Percentiles rank a stretch among this genome's conserved stretches.
Conservation (phyloP, 2,888 invertebrate genomes). For the Nomada ferruginata region DNA sequence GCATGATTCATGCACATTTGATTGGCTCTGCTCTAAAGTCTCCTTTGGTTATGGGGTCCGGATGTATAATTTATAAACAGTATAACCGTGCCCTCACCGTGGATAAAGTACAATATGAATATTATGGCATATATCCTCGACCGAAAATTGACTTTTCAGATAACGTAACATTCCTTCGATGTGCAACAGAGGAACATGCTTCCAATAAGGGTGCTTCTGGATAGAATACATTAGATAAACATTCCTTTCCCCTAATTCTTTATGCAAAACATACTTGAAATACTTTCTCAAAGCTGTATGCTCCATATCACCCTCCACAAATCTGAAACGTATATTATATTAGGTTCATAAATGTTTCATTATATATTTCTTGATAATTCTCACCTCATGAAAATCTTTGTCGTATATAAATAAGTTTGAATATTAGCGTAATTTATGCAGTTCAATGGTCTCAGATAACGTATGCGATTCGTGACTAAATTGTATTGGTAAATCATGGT, state of each 20-base stretch:
- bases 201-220: conserved; percentile 53
- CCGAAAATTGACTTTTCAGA: conserved; percentile 85
- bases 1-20: too few species aligned
- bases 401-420: conserved; percentile 83
- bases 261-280: conserved; percentile 54
- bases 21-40: too few species aligned
- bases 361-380: background rate
- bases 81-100: conserved; percentile 84
- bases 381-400: conserved; percentile 54
- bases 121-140: conserved; percentile 86
- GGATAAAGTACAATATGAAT: conserved; percentile 89
- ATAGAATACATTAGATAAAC: conserved; percentile 9
- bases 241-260: conserved; percentile 56
- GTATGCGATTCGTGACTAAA: conserved; percentile 84
- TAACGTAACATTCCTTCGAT: conserved; percentile 86
- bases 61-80: background rate
- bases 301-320: background rate
- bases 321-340: conserved; percentile 32
- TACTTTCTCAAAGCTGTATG: background rate
- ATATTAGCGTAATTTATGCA: conserved; percentile 84
- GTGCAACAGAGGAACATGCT: background rate
- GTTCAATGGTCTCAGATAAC: conserved; percentile 85
- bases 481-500: conserved; percentile 85
- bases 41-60: background rate
- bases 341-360: background rate